These are phyloP conservation scores for Tympanuchus pallidicinctus DNA, from an alignment of 2,113 vertebrate species.

Conservation along the genomic window DNA sequence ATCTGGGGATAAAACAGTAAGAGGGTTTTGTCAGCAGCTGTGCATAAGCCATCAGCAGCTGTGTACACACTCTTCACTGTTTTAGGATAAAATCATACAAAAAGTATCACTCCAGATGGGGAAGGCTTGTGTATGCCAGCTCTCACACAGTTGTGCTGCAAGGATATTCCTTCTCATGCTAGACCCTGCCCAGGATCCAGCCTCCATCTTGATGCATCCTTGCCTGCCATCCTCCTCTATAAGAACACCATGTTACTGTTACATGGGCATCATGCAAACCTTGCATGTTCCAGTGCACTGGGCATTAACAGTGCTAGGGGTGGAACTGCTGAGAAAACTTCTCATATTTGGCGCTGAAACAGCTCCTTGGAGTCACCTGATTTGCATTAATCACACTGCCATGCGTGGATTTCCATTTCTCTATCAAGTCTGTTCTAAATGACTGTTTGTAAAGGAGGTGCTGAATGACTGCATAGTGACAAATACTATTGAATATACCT, in stretches of 20 bases:
- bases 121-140: background rate
- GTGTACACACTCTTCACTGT: conserved; percentile 12
- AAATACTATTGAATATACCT: background rate
- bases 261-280: rapidly evolving
- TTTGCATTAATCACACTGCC: rapidly evolving
- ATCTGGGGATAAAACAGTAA: conserved; percentile 31
- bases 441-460: background rate
- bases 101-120: conserved; percentile 25
- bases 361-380: rapidly evolving
- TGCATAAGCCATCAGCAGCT: conserved; percentile 47
- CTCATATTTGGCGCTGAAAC: background rate
- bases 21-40: conserved; percentile 63
- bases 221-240: background rate
- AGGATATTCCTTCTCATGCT: background rate
- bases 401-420: background rate
- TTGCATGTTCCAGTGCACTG: background rate
- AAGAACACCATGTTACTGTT: background rate
- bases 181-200: background rate
- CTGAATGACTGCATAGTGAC: background rate
- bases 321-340: background rate
- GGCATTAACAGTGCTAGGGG: background rate
- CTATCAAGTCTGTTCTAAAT: background rate
- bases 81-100: conserved; percentile 8
- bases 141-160: rapidly evolving
- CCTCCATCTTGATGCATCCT: background rate